Evolutionary conservation across 1,140 invertebrate genomes (phyloP).

Genomic region (Meloidogyne floridensis): DNA sequence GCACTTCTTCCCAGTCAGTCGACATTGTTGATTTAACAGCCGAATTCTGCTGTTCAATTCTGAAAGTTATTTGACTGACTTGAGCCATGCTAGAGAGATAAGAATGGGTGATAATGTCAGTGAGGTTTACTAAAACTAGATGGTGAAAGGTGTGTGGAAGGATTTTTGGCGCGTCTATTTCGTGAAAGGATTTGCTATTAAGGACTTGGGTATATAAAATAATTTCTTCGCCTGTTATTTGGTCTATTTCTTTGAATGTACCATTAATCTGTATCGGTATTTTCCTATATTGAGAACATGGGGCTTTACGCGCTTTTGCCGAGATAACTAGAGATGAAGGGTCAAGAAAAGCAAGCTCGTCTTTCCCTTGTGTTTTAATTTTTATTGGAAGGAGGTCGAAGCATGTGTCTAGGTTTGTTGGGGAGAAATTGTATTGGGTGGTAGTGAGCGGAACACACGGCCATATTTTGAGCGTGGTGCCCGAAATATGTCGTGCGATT

Average conservation of each 20-base stretch:
- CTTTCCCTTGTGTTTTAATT: neutral
- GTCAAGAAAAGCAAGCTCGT: neutral
- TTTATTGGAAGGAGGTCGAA: slow-evolving; percentile 14
- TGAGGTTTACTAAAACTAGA: neutral
- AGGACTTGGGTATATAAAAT: neutral
- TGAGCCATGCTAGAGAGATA: neutral
- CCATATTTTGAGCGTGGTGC: slow-evolving; percentile 7
- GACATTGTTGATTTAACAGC: neutral
- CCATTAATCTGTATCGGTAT: neutral
- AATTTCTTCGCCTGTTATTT: neutral
- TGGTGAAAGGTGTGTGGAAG: neutral
- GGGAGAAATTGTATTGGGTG: neutral
- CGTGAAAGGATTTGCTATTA: neutral
- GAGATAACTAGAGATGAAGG: neutral
- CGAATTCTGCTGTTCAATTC: neutral
- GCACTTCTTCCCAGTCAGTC: neutral
- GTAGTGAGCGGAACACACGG: slow-evolving; percentile 12
- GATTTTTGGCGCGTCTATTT: neutral
- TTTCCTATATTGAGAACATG: neutral
- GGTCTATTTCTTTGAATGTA: neutral
- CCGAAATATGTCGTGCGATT: neutral
- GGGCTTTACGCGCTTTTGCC: neutral
- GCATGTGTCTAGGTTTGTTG: slow-evolving; percentile 3
- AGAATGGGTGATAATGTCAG: neutral
- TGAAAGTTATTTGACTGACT: neutral